Evolutionary conservation across 2,797 vertebrate genomes (phyloP).

Genomic region (Acrocephalus scirpaceus): DNA sequence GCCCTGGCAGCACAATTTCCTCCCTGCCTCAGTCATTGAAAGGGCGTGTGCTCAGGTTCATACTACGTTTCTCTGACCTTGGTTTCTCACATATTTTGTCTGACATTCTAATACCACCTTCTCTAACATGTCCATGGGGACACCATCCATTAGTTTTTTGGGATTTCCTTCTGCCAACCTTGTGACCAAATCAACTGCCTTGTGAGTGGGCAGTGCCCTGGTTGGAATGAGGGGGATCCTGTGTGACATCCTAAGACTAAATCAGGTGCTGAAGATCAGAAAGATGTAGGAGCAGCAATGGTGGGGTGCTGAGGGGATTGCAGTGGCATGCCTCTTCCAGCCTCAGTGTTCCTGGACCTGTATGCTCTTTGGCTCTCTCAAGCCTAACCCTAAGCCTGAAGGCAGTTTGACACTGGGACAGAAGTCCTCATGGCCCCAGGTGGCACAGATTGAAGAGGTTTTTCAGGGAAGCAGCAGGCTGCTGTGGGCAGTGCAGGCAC

Average conservation of each 20-base stretch:
- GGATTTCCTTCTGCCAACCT: not conserved
- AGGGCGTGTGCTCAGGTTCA: fast-evolving
- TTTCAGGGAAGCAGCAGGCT: not conserved
- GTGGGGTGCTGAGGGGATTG: not conserved
- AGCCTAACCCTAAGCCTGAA: not conserved
- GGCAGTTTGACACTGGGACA: not conserved
- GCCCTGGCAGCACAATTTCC: not conserved
- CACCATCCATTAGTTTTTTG: not conserved
- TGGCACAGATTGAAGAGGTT: not conserved
- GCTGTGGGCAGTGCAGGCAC: not conserved
- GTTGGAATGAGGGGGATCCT: not conserved
- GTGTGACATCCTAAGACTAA: not conserved
- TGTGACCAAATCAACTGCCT: fast-evolving
- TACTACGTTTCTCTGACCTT: not conserved
- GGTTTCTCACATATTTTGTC: not conserved
- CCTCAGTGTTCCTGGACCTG: too few species aligned
- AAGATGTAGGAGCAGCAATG: not conserved
- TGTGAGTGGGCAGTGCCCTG: not conserved
- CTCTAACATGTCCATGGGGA: fast-evolving
- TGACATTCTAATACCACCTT: not conserved
- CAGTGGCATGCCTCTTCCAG: fast-evolving
- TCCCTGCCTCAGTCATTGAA: fast-evolving
- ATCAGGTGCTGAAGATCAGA: not conserved
- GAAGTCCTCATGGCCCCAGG: fast-evolving
- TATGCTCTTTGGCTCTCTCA: not conserved